Evolutionary conservation across 2,113 vertebrate species (phyloP).

Genomic region (Miniopterus natalensis): DNA sequence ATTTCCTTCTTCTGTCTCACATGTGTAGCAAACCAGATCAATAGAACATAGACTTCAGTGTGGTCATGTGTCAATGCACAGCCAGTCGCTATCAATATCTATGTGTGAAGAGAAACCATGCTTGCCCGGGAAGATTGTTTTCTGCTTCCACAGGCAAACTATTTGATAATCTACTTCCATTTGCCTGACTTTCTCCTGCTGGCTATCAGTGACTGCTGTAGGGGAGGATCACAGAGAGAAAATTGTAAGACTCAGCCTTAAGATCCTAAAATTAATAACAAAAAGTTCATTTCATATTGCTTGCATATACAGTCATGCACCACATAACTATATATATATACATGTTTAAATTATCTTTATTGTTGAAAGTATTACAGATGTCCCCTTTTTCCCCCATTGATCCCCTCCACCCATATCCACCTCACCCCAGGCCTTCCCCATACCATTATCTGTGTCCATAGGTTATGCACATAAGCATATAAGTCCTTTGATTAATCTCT

Average conservation of each 20-base stretch:
- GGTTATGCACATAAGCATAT: too few species aligned
- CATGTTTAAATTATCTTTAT: too few species aligned
- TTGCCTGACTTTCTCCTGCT: not conserved
- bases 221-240: not conserved
- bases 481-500: too few species aligned
- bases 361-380: too few species aligned
- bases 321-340: too few species aligned
- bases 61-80: rapidly evolving
- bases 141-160: not conserved
- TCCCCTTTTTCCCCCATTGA: too few species aligned
- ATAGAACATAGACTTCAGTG: not conserved
- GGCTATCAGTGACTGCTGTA: not conserved
- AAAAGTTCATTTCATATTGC: not conserved
- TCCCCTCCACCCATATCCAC: too few species aligned
- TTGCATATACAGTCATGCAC: too few species aligned
- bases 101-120: not conserved
- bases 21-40: not conserved
- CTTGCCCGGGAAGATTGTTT: not conserved
- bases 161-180: not conserved
- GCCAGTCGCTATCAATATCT: not conserved
- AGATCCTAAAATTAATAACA: not conserved
- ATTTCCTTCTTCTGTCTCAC: not conserved
- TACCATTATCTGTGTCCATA: too few species aligned
- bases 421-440: too few species aligned
- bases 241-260: not conserved